Conservation (phyloP, 2,888 invertebrate genomes). For the Sarcophaga subvicina region DNA sequence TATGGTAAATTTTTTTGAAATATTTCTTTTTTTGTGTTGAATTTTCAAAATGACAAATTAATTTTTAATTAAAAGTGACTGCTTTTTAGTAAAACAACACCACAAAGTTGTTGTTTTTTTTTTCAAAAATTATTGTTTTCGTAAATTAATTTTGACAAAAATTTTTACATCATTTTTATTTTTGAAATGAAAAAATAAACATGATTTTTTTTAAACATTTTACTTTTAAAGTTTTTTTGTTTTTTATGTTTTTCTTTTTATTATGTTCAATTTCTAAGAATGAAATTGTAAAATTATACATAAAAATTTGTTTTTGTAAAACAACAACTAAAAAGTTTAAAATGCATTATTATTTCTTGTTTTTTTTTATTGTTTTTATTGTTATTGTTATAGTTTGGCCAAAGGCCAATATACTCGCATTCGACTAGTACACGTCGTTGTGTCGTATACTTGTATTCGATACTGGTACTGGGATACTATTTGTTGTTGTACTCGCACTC, state of each 20-base stretch:
- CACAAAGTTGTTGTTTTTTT: background rate
- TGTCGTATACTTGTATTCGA: background rate
- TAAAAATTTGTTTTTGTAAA: conserved; percentile 22
- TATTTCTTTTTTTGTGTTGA: background rate
- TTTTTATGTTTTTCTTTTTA: conserved; percentile 23
- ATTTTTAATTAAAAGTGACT: conserved; percentile 40
- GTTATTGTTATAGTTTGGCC: conserved; percentile 42
- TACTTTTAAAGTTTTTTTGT: background rate
- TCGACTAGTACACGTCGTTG: background rate
- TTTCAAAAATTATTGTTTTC: background rate
- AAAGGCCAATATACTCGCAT: conserved; percentile 52
- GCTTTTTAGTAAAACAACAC: conserved; percentile 20
- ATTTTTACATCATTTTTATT: conserved; percentile 13
- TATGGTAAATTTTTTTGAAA: too few species aligned
- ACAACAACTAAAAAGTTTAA: conserved; percentile 43
- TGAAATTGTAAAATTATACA: conserved; percentile 25
- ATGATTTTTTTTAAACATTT: background rate
- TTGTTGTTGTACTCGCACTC: too few species aligned
- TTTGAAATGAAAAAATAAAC: background rate
- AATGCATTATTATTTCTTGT: conserved; percentile 28
- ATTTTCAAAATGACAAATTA: background rate
- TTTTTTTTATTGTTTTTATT: background rate
- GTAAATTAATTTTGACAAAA: background rate
- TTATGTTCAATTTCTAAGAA: conserved; percentile 49
- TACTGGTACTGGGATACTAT: too few species aligned